These are phyloP conservation scores for Callinectes sapidus DNA, from an alignment of 2,888 invertebrate species.

Conservation along the genomic window DNA sequence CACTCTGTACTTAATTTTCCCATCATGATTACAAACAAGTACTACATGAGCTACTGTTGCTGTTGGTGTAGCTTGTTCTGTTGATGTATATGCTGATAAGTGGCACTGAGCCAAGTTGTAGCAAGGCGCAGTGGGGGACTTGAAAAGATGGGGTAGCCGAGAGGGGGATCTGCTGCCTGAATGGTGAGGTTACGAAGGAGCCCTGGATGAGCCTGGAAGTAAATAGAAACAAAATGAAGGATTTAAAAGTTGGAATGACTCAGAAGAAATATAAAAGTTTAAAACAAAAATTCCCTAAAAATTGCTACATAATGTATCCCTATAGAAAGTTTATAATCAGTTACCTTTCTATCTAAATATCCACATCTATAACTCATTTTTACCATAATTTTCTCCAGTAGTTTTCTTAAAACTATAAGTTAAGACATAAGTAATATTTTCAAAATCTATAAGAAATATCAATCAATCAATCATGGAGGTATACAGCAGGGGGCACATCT, in stretches of 20 bases:
- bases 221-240: background rate
- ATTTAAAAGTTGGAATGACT: background rate
- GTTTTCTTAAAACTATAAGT: too few relatives aligned
- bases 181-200: conserved; percentile 77
- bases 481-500: too few relatives aligned
- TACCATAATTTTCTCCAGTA: too few relatives aligned
- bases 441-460: too few relatives aligned
- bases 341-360: background rate
- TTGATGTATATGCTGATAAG: conserved; percentile 41
- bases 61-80: conserved; percentile 12
- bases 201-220: conserved; percentile 76
- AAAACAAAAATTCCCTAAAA: background rate
- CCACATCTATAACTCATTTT: too few relatives aligned
- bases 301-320: background rate
- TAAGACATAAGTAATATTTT: too few relatives aligned
- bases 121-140: conserved; percentile 66
- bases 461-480: too few relatives aligned
- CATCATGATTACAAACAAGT: background rate
- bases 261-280: background rate
- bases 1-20: background rate
- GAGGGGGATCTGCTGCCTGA: conserved; percentile 77
- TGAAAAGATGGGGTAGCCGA: conserved; percentile 77
- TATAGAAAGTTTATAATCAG: background rate
- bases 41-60: background rate
- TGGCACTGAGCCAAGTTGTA: conserved; percentile 62